A percentile compares a stretch with the other conserved stretches of the same genome.
These are phyloP conservation scores for Kradibia gibbosae DNA, from an alignment of 1,140 invertebrate genomes.

Conservation along the genomic window DNA sequence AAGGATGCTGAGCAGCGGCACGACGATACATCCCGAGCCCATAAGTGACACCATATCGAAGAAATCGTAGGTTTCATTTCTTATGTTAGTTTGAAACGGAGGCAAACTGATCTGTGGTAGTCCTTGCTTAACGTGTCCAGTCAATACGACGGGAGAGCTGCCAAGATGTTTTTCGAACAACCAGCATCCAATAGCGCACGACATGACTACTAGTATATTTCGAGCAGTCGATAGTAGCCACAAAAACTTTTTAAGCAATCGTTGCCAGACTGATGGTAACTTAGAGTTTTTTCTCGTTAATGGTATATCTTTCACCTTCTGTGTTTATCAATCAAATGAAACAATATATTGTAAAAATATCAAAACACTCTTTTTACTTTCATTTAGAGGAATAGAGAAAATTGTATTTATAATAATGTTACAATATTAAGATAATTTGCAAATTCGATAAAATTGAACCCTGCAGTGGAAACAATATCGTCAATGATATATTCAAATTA, in stretches of 20 bases:
- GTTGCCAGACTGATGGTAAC: constrained; percentile 68
- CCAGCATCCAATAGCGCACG: constrained; percentile 79
- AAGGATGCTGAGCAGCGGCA: constrained; percentile 84
- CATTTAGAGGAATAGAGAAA: too few species aligned
- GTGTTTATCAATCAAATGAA: constrained; percentile 54
- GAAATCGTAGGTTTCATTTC: constrained; percentile 80
- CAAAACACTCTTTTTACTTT: too few species aligned
- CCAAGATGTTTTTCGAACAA: constrained; percentile 75
- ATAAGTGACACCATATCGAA: constrained; percentile 79
- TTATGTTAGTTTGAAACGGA: constrained; percentile 76
- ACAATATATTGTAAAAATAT: too few species aligned
- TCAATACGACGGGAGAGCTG: constrained; percentile 79
- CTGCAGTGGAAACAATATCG: too few species aligned
- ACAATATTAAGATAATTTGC: too few species aligned
- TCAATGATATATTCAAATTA: too few species aligned
- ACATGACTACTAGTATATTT: constrained; percentile 84
- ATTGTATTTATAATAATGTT: too few species aligned
- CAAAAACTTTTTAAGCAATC: constrained; percentile 72
- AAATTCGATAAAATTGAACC: too few species aligned
- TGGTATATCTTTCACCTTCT: constrained; percentile 83
- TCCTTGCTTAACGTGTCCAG: constrained; percentile 80
- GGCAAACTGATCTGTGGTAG: constrained; percentile 78
- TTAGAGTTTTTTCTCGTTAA: constrained; percentile 70
- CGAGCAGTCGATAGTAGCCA: constrained; percentile 85
- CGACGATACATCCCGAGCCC: constrained; percentile 83